Evolutionary conservation across 2,888 invertebrate genomes (phyloP).

Genomic region (Plemyria rubiginata): DNA sequence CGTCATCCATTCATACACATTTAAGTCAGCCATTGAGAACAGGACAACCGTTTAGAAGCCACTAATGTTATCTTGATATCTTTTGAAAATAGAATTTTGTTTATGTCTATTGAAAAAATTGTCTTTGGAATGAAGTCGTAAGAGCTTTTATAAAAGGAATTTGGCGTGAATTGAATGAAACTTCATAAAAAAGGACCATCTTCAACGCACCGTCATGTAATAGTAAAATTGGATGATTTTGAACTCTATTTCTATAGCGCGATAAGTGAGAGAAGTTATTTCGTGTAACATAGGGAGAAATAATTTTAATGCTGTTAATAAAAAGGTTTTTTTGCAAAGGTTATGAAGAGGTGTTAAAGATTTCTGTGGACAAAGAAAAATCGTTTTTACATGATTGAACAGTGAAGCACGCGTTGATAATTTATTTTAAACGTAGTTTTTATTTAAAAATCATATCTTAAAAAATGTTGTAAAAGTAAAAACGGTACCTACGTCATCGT

Average conservation of each 20-base stretch:
- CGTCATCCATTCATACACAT: conserved; percentile 72
- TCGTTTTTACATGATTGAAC: conserved; percentile 56
- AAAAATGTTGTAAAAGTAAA: too few relatives aligned
- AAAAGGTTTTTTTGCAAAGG: conserved; percentile 52
- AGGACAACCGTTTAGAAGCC: conserved; percentile 80
- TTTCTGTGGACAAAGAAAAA: conserved; percentile 47
- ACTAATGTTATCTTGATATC: conserved; percentile 83
- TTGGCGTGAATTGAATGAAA: conserved; percentile 29
- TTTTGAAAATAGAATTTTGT: conserved; percentile 41
- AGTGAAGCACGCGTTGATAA: conserved; percentile 74
- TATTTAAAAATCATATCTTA: too few relatives aligned
- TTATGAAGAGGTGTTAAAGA: conserved; percentile 69
- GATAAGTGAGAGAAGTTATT: neutral
- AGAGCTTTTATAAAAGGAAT: conserved; percentile 31
- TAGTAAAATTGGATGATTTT: conserved; percentile 14
- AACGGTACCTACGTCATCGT: too few relatives aligned
- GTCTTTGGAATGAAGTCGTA: conserved; percentile 30
- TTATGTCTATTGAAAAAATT: conserved; percentile 23
- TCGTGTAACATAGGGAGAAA: neutral
- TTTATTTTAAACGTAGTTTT: conserved; percentile 37
- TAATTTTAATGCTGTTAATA: conserved; percentile 61
- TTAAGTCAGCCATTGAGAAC: conserved; percentile 63
- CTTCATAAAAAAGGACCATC: conserved; percentile 8
- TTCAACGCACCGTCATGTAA: neutral
- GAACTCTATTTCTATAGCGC: conserved; percentile 19